Conservation (phyloP, 1,140 invertebrate species). For the Odontomachus brunneus region DNA sequence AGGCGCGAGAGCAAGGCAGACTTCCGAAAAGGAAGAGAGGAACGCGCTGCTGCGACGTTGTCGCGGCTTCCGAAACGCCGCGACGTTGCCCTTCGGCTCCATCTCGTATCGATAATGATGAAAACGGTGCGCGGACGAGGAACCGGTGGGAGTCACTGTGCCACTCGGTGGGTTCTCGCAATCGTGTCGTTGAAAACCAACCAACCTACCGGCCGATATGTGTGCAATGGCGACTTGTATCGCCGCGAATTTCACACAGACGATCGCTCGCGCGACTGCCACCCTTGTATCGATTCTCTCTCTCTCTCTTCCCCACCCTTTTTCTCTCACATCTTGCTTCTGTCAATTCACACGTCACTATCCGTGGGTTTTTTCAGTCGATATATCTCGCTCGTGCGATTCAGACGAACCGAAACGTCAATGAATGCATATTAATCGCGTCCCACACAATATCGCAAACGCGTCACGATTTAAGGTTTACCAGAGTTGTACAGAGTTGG, state of each 20-base stretch:
- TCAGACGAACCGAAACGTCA: too few relatives aligned
- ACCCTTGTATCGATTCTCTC: not conserved
- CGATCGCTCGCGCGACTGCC: not conserved
- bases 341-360: too few relatives aligned
- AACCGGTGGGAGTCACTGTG: slow-evolving; percentile 6
- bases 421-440: too few relatives aligned
- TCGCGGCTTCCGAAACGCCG: slow-evolving; percentile 40
- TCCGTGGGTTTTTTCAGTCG: too few relatives aligned
- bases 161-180: slow-evolving; percentile 32
- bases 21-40: slow-evolving; percentile 58
- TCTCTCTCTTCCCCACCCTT: too few relatives aligned
- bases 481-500: not conserved
- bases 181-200: slow-evolving; percentile 40
- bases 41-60: slow-evolving; percentile 43
- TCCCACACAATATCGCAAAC: too few relatives aligned
- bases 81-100: slow-evolving; percentile 48
- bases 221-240: slow-evolving; percentile 37
- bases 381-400: too few relatives aligned
- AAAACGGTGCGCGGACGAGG: not conserved
- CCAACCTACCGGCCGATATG: slow-evolving; percentile 10
- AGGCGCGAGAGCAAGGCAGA: slow-evolving; percentile 23
- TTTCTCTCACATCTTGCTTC: too few relatives aligned
- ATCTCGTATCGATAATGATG: slow-evolving; percentile 45
- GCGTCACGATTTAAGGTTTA: too few relatives aligned
- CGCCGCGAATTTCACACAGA: slow-evolving; percentile 16